Base-by-base conservation (phyloP, 1,140 invertebrate species). In the Scaptomyza graminum region DNA sequence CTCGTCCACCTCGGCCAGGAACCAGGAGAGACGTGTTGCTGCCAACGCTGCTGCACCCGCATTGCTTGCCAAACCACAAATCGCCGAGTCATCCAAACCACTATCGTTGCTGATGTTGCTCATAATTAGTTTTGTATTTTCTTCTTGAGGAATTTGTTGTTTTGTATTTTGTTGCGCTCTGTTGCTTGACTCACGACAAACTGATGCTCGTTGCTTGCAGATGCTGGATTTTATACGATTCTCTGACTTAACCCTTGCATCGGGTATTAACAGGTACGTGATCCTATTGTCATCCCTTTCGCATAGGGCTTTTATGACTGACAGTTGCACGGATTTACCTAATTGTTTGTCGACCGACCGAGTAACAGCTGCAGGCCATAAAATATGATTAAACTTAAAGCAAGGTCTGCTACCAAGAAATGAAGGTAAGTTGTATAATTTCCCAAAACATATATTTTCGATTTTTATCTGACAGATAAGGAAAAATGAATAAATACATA, bases 1-100 rank as follows among this genome's bases (percentile, higher is more conserved):
- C 2, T 87, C 87, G 15, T 90, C 88, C 47, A 90, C 78, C 12
- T 90, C 88, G 18, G 88, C 79, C n/a, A 90, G 65, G 25, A 90
- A 90, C 88, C 88, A 90, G 11, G 88, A 90, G 9, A 90, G 55
- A 12, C 88, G 82, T 18, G 83, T 88, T 18, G 79, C 69, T 4
- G 74, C 50, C 5, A 5, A 5, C 28, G 43, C 44, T 3, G 6
- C 34, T 11, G 31, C 6, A 8, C 7, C 31, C 6, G 61, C 43
- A 52, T 62, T 67, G 13, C 18, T 60, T 15, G 39, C 62, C 11
- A 43, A 50, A 3, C 46, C 72, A 16, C 74, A 18, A 34, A 34
- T 77, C 11, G 81, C 74, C 6, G 81, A 77, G 34, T 81, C 78
- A 25, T 82, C 77, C 47, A 81, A 18, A 5, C 82, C 83, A 43